Evolutionary conservation across 2,888 invertebrate genomes (phyloP).

Genomic region (Cantharis nigra): DNA sequence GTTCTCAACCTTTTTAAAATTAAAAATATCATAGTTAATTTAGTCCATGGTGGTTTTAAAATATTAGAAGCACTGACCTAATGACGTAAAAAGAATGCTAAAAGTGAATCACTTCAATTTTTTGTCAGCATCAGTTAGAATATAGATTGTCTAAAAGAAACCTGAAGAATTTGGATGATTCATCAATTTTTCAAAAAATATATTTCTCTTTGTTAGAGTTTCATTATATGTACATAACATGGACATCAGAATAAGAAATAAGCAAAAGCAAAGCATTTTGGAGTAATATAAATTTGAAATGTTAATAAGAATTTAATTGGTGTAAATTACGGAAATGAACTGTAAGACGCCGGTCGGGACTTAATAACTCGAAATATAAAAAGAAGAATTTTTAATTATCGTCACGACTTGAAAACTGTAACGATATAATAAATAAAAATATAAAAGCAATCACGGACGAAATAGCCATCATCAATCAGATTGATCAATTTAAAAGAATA

Average conservation of each 20-base stretch:
- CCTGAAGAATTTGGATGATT: background rate
- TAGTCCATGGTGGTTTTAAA: background rate
- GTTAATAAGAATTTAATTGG: background rate
- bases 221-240: too few relatives aligned
- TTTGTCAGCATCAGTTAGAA: background rate
- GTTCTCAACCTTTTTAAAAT: background rate
- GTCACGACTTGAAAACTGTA: background rate
- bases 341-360: background rate
- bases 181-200: background rate
- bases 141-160: background rate
- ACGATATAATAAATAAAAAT: background rate
- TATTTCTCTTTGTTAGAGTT: too few relatives aligned
- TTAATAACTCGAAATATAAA: background rate
- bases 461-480: conserved; percentile 1
- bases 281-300: background rate
- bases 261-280: background rate
- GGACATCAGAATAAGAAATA: background rate
- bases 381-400: background rate
- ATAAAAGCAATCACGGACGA: background rate
- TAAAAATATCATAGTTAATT: background rate
- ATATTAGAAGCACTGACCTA: background rate
- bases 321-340: background rate
- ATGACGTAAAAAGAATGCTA: background rate
- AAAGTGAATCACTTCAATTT: background rate
- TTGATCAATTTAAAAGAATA: conserved; percentile 4